Percentiles rank a stretch among this genome's conserved stretches.
Evolutionary conservation across 1,140 invertebrate genomes (phyloP).

Genomic region (Zeugodacus cucurbitae): DNA sequence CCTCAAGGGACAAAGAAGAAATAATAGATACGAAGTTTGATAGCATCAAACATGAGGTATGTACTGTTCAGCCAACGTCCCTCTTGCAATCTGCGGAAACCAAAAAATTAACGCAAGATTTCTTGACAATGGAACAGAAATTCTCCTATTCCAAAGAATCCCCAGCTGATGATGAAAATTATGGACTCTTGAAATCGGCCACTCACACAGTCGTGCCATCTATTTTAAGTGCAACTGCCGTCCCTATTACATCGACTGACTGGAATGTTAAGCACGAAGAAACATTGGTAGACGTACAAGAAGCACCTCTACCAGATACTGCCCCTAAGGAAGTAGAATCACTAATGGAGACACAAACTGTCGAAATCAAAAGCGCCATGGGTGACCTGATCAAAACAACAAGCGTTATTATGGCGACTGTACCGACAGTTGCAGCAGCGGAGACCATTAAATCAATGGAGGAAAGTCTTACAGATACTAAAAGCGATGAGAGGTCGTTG

Average conservation of each 20-base stretch:
- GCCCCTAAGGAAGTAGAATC: neutral
- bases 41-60: neutral
- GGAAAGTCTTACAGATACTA: constrained; percentile 47
- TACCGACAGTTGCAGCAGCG: neutral
- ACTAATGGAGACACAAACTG: neutral
- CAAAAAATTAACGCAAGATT: constrained; percentile 56
- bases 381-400: neutral
- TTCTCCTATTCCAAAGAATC: constrained; percentile 43
- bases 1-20: neutral
- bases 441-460: constrained; percentile 28
- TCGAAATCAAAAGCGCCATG: neutral
- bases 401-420: constrained; percentile 3
- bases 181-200: constrained; percentile 34
- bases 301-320: neutral
- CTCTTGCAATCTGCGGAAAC: neutral
- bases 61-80: neutral
- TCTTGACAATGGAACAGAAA: constrained; percentile 58
- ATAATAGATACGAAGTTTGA: neutral
- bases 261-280: neutral
- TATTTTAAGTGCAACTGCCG: constrained; percentile 1
- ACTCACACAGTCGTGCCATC: constrained; percentile 44
- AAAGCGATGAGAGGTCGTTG: neutral
- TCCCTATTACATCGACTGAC: neutral
- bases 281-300: neutral
- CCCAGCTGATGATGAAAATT: neutral